Evolutionary conservation across 2,888 invertebrate species (phyloP).

Genomic region (Linnaemya vulpina): DNA sequence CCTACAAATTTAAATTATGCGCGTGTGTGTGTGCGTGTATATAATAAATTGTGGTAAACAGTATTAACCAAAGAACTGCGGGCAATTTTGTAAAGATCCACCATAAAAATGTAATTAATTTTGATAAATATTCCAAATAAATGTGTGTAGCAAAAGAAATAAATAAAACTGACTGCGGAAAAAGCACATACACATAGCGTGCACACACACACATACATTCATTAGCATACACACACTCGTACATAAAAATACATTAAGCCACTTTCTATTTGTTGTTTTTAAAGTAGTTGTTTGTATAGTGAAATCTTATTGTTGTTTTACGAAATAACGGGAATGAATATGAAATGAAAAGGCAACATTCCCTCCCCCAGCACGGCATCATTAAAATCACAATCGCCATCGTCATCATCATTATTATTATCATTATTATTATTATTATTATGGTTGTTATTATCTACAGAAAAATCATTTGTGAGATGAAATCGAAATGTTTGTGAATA

Average conservation of each 20-base stretch:
- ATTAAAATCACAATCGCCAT: not conserved
- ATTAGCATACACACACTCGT: too few species aligned
- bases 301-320: slow-evolving; percentile 3
- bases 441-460: too few species aligned
- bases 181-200: too few species aligned
- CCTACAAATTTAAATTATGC: slow-evolving; percentile 30
- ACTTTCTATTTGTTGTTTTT: not conserved
- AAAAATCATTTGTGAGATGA: slow-evolving; percentile 16
- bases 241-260: too few species aligned
- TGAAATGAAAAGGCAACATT: slow-evolving; percentile 26
- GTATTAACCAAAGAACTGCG: slow-evolving; percentile 38
- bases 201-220: too few species aligned
- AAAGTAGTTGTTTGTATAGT: not conserved
- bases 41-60: slow-evolving; percentile 55
- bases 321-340: not conserved
- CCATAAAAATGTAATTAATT: slow-evolving; percentile 56
- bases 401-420: too few species aligned
- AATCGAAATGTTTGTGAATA: not conserved
- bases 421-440: too few species aligned
- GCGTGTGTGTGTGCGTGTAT: not conserved
- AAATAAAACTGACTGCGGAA: too few species aligned
- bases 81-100: slow-evolving; percentile 36
- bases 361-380: not conserved
- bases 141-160: slow-evolving; percentile 7
- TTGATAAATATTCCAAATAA: slow-evolving; percentile 44